Conservation (phyloP, 2,113 vertebrate species). For the Gracilinanus agilis region DNA sequence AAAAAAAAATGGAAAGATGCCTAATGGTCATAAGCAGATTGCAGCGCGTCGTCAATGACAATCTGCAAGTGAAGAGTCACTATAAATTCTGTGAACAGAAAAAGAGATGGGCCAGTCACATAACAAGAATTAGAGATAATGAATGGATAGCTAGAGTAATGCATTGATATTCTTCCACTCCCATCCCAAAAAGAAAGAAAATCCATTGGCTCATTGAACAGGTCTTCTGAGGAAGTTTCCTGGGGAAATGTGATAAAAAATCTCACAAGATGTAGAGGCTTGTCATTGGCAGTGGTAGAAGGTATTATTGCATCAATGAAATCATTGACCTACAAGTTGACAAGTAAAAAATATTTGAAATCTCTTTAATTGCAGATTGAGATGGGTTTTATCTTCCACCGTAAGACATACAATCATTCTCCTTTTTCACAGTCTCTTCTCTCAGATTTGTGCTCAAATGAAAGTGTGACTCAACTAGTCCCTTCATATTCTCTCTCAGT, state of each 20-base stretch:
- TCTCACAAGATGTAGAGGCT: background rate
- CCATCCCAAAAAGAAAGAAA: background rate
- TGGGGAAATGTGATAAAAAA: background rate
- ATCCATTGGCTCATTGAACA: background rate
- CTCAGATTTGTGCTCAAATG: background rate
- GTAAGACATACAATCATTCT: background rate
- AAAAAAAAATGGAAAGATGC: background rate
- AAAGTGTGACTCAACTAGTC: background rate
- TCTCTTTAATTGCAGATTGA: background rate
- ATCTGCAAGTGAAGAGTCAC: background rate
- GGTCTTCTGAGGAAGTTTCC: background rate
- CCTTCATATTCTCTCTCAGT: background rate
- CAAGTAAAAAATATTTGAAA: background rate
- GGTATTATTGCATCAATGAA: background rate
- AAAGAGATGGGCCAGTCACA: background rate
- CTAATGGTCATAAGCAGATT: background rate
- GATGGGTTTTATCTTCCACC: background rate
- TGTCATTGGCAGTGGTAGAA: background rate
- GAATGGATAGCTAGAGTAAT: background rate
- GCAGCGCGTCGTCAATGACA: background rate
- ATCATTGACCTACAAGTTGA: background rate
- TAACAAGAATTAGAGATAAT: background rate
- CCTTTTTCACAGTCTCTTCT: background rate
- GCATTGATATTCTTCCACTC: background rate
- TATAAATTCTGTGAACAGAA: background rate